Base-by-base conservation (phyloP, 2,888 invertebrate species). In the Gastracanthus pulcherrimus region DNA sequence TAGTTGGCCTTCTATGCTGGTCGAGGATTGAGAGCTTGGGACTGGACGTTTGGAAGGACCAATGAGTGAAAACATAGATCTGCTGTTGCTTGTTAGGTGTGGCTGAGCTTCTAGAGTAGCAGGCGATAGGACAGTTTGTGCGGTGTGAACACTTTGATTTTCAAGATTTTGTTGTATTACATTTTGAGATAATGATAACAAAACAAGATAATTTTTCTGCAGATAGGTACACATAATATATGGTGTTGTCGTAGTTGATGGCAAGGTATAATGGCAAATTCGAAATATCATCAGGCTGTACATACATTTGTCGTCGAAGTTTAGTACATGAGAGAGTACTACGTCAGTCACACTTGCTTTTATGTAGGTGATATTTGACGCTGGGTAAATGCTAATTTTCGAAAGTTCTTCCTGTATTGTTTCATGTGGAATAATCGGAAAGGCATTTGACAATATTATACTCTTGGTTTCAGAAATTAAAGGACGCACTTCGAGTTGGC, bases 231-330 rank as follows among this genome's bases (percentile, higher is more conserved):
- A 38, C 29, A 3, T 26, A 23, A 19, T 38, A 69, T 26, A 16
- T 38, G 3, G 45, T 41, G 26, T 69, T 29, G 2, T 69, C n/a
- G 0, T 41, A 45, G 16, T 38, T 9, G 45, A 69, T 69, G 19
- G 23, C n/a, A 26, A 69, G 13, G 5, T 13, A 7, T 0, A 16
- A 19, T 0, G 69, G 69, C 0, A 69, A n/a, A 7, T 45, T 38
- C 0, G 11, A 0, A 16, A 69, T 0, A 26, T 69, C 69, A 19
- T 45, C 69, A 7, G 69, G 36, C 13, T 45, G 38, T n/a, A 69
- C 0, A 19, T 38, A 69, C 69, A 69, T 45, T 38, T 74, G 64
- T n/a, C 62, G 34, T 72, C 71, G 26, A 38, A 70, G 48, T 38
- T 45, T 23, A 41, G 48, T 9, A 78, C 58, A 19, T 69, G 69